Percentiles rank a stretch among this genome's conserved stretches.
phyloP scores from a whole-genome alignment of 2,797 vertebrate species.

The Ambastaia sidthimunki region DNA sequence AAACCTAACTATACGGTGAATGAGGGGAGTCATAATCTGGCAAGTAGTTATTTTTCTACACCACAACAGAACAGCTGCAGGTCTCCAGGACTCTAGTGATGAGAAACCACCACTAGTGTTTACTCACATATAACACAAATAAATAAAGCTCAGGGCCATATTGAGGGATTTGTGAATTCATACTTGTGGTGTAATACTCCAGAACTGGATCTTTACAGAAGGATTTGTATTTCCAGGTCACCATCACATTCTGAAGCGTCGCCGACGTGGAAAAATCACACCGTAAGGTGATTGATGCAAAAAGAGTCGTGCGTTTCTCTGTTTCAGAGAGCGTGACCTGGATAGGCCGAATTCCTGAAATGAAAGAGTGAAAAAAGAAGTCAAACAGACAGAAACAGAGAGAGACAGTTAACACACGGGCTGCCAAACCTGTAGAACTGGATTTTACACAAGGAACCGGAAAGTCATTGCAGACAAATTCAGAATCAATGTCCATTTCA shows the following conservation, averaged over 20 bases:
- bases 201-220: constrained; percentile 96
- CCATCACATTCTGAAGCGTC: constrained; percentile 84
- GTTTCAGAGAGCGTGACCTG: constrained; percentile 69
- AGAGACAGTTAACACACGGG: constrained; percentile 43
- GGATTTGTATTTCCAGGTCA: constrained; percentile 93
- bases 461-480: constrained; percentile 53
- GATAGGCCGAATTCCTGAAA: constrained; percentile 66
- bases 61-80: no score
- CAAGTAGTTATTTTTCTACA: no score
- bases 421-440: constrained; percentile 75
- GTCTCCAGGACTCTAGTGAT: no score
- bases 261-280: constrained; percentile 94
- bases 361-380: neutral
- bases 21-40: no score
- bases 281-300: constrained; percentile 80
- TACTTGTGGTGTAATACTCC: constrained; percentile 89
- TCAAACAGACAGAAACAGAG: neutral
- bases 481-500: neutral
- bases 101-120: no score
- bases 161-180: constrained; percentile 46
- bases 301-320: constrained; percentile 78
- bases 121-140: neutral
- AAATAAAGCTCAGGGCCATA: neutral
- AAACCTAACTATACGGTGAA: no score
- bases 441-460: constrained; percentile 67